Conservation (phyloP, 2,797 vertebrate genomes). For the Lutjanus argentimaculatus region DNA sequence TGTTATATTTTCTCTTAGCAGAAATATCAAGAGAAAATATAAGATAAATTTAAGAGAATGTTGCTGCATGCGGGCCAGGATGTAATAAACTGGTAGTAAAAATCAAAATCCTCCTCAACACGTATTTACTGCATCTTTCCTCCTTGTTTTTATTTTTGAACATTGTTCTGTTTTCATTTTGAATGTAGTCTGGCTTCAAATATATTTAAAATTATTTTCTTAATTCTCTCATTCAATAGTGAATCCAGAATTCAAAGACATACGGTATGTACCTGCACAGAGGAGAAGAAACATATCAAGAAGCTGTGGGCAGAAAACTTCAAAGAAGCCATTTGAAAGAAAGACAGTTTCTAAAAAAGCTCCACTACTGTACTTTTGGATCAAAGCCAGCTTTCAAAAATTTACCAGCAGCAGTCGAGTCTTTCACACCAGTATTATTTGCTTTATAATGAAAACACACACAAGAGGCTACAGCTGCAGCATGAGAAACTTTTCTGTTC, state of each 20-base stretch:
- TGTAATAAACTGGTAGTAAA: too few species aligned
- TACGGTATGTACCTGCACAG: background rate
- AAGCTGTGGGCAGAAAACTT: constrained; percentile 36
- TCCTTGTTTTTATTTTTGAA: background rate
- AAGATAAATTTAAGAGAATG: too few species aligned
- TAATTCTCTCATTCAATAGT: constrained; percentile 1
- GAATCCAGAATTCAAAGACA: constrained; percentile 1
- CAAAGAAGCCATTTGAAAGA: constrained; percentile 39
- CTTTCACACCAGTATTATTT: constrained; percentile 26
- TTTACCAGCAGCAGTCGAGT: constrained; percentile 9
- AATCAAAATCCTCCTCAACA: too few species aligned
- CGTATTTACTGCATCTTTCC: background rate
- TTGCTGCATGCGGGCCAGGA: too few species aligned
- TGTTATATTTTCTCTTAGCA: too few species aligned
- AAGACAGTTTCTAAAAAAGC: constrained; percentile 35
- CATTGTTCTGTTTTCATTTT: background rate
- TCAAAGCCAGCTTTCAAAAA: constrained; percentile 44
- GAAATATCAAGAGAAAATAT: too few species aligned
- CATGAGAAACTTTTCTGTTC: constrained; percentile 18
- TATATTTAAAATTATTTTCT: constrained; percentile 6
- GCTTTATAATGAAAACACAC: constrained; percentile 23
- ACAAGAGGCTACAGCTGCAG: constrained; percentile 17
- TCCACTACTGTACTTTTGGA: constrained; percentile 16
- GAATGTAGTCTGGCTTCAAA: background rate
- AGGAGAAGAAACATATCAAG: constrained; percentile 9